These are phyloP conservation scores for Listrodromus nycthemerus DNA, from an alignment of 2,888 invertebrate species.

Conservation along the genomic window DNA sequence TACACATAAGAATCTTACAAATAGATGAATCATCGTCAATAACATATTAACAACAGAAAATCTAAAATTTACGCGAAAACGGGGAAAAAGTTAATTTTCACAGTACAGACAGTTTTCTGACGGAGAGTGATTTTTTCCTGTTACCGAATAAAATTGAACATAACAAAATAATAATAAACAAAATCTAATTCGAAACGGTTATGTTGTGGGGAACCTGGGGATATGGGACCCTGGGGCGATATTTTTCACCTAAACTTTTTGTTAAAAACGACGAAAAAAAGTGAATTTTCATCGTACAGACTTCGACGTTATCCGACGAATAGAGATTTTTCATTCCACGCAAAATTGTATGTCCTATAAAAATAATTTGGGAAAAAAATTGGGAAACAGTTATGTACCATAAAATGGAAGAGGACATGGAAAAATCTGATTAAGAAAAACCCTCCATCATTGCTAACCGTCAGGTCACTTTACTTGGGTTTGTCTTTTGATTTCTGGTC, in stretches of 20 bases:
- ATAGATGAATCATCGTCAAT: neutral
- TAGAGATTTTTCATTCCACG: neutral
- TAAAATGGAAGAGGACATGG: neutral
- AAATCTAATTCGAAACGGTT: neutral
- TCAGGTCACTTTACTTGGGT: neutral
- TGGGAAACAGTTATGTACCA: neutral
- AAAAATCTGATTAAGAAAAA: neutral
- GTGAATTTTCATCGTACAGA: neutral
- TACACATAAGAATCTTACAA: conserved; percentile 1
- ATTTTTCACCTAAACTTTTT: neutral
- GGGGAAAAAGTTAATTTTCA: neutral
- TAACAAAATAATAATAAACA: neutral
- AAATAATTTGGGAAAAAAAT: neutral
- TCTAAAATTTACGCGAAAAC: neutral
- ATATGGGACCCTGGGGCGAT: neutral
- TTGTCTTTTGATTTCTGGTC: neutral
- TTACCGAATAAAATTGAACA: neutral
- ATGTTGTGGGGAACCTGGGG: neutral
- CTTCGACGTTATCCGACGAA: neutral
- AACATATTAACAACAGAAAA: neutral
- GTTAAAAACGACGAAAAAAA: neutral
- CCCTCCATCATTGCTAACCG: neutral
- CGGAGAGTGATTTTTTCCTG: neutral
- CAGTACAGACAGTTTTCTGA: neutral
- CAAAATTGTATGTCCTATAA: neutral